Evolutionary conservation across 2,797 vertebrate genomes (phyloP), one percentile per base, ranked within the genome.

Genomic region (Cuculus canorus): DNA sequence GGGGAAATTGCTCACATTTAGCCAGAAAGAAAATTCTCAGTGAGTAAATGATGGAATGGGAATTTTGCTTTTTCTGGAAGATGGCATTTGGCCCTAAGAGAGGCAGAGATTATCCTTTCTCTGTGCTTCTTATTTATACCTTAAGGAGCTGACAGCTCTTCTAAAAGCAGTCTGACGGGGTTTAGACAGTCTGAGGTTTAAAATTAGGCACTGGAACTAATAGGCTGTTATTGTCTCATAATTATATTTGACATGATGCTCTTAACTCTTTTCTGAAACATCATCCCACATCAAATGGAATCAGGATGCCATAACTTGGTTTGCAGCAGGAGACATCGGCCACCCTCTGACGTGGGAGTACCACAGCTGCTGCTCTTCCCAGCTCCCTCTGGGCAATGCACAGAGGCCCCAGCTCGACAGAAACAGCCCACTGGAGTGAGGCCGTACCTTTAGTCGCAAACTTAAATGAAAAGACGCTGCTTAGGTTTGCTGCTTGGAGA

Each of bases 191-290:
- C 88, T 93, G 91, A 82, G 91, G 88, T 95, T 96, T 96, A 96
- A 97, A 97, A 97, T 96, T 96, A 96, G 95, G 86, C 95, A 88
- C 89, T 93, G 93, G 91, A 96, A 96, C 96, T 96, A 97, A 97
- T 96, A 86, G 80, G 87, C 87, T 95, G 88, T 92, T 97, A 96
- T 96, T 97, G 97, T 96, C 92, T 96, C 83, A 59, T 96, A 95
- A 97, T 97, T 96, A 95, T 93, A 89, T 94, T 92, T 97, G 95
- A 96, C 94, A 90, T 66, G 93, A 97, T 84, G 94, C 92, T 94
- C 76, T 92, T 75, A 94, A 92, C 76, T 93, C 63, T 92, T 81
- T 88, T 83, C 87, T 73, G 86, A 73, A 89, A 37, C 56, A 35
- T 32, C 60, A 37, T 22, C 59, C 15, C 7, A 6, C 5, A 11